These are phyloP conservation scores for Platichthys stellatus DNA, from an alignment of 2,113 vertebrate genomes.

Conservation along the genomic window DNA sequence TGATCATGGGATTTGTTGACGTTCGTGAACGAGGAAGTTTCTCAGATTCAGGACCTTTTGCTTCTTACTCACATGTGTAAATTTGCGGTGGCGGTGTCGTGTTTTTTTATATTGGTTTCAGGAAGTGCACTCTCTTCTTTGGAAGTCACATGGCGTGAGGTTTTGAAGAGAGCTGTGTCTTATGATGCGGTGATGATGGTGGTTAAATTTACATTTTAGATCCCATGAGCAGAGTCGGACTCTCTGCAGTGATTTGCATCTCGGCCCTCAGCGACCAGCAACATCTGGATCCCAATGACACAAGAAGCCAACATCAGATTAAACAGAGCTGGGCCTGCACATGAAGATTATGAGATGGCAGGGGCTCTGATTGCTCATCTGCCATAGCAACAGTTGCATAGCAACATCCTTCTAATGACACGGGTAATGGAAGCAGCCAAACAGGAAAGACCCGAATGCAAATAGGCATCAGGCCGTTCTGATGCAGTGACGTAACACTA, in stretches of 20 bases:
- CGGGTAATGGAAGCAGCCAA: neutral
- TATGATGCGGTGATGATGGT: conserved; percentile 46
- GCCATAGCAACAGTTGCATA: conserved; percentile 14
- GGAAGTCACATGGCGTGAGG: neutral
- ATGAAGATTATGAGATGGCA: neutral
- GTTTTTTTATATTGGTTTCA: conserved; percentile 13
- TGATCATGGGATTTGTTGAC: neutral
- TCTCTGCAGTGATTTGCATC: neutral
- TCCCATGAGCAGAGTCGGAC: neutral
- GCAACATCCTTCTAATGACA: neutral
- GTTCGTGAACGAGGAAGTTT: too few species aligned
- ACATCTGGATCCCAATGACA: neutral
- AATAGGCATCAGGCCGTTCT: too few species aligned
- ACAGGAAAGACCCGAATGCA: too few species aligned
- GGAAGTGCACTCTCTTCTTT: conserved; percentile 45
- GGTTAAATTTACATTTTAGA: neutral
- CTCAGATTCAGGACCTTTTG: neutral
- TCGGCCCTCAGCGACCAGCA: neutral
- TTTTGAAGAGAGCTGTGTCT: conserved; percentile 25
- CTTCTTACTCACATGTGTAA: neutral
- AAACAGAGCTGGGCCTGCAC: neutral
- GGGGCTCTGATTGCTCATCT: neutral
- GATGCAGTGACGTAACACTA: too few species aligned
- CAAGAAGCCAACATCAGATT: neutral
- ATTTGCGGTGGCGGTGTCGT: too few species aligned